Evolutionary conservation across 2,888 invertebrate genomes (phyloP), one percentile per base, ranked within the genome.

Genomic region (Drosophila diplacantha): DNA sequence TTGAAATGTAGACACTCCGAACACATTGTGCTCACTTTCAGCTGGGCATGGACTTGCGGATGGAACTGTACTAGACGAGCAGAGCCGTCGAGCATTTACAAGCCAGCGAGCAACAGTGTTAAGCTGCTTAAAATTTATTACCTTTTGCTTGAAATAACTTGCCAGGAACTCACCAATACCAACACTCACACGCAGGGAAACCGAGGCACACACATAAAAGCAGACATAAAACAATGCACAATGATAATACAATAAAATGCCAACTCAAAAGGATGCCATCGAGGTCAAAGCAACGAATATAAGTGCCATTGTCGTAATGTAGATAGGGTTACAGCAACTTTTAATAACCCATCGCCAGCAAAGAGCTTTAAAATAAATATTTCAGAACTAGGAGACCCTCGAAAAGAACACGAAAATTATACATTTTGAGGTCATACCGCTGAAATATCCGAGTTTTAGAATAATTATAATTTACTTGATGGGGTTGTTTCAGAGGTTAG

Each of bases 121-220:
- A 83, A 83, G 85, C 83, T 83, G 73, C 83, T 83, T 83, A 85
- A 80, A 83, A 83, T 83, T 84, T 85, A 83, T 83, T 83, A 83
- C 85, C 83, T 80, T 84, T 77, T 80, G 81, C 84, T 72, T 80
- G 78, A 76, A 83, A 82, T 83, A 83, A 83, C 80, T 81, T 79
- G 74, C 76, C 79, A 73, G 72, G 49, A 71, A 55, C 78, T 75
- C 75, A 70, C 66, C 50, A 50, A 55, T 64, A 59, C 38, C 34
- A 43, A 22, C 47, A 57, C 64, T 52, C 54, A 55, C 35, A 73
- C n/a, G 49, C 61, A 64, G 46, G n/a, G 59, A 52, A 39, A 47
- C 35, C 44, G 38, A 38, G 26, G 63, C 47, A 61, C 34, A 50
- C 26, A 60, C 18, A 71, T 51, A 53, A 31, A 61, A 7, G 29